Base-by-base conservation (phyloP, 2,888 invertebrate species). In the Vandiemenella viatica region DNA sequence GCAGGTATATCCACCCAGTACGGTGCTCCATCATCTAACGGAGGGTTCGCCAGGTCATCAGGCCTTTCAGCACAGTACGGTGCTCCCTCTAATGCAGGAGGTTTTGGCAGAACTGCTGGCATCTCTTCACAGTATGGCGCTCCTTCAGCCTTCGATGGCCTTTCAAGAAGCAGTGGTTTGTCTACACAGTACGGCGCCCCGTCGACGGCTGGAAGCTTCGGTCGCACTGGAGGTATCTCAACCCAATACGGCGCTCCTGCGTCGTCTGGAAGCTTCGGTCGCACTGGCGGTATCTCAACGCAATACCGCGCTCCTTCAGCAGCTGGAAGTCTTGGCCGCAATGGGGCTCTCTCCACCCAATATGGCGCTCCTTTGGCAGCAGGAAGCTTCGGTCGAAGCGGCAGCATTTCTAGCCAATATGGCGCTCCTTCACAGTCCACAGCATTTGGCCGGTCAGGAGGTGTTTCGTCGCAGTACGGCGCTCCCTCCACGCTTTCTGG, bases 1-100 rank as follows among this genome's bases (percentile, higher is more conserved):
- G 10, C 15, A 20, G n/a, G 46, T 15, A 8, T 45, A 8, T 44
- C 46, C 2, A 19, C 15, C 23, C 50, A 50, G 19, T 50, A 50
- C 16, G 50, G 45, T n/a, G 48, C 48, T 15, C 44, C 50, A 7
- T 15, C 20, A n/a, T n/a, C n/a, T n/a, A n/a, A n/a, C n/a, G n/a
- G n/a, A n/a, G n/a, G n/a, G n/a, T n/a, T n/a, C n/a, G n/a, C n/a
- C n/a, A n/a, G n/a, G n/a, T 6, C 16, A 26, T 32, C 32, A 32
- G 5, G 3, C n/a, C 5, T 4, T 4, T 32, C 32, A 10, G 13
- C 10, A 32, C 32, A 32, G 5, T 32, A 32, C 32, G 32, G 32
- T 4, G 32, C n/a, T 4, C 32, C 32, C n/a, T 2, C 3, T n/a
- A 32, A n/a, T 10, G n/a, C 13, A 3, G 10, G 13, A 32, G 32